These are phyloP conservation scores for Picus viridis DNA, from an alignment of 2,797 vertebrate species.

Conservation along the genomic window DNA sequence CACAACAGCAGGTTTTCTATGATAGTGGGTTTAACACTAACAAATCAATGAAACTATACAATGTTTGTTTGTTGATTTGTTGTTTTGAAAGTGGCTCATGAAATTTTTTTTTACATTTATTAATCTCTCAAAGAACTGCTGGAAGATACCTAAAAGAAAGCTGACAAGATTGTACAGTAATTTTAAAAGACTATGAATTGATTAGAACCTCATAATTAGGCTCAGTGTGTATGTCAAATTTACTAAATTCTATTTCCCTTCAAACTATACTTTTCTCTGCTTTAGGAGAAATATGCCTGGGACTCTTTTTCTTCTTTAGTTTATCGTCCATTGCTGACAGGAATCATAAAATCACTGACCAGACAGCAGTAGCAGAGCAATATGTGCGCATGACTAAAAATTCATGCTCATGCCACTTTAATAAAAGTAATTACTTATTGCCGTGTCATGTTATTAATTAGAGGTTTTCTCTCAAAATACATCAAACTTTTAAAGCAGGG, in stretches of 20 bases:
- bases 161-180: neutral
- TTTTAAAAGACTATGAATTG: too few relatives aligned
- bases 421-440: constrained; percentile 5
- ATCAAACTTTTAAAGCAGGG: neutral
- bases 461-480: neutral
- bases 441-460: neutral
- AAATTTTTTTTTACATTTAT: neutral
- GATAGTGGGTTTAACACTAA: neutral
- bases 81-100: too few relatives aligned
- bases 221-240: neutral
- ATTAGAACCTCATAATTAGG: too few relatives aligned
- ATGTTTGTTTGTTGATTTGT: rapidly evolving
- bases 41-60: neutral
- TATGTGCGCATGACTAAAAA: constrained; percentile 22
- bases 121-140: rapidly evolving
- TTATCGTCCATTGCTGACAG: constrained; percentile 21
- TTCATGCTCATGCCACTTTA: neutral
- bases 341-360: constrained; percentile 45
- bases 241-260: neutral
- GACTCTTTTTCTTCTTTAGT: constrained; percentile 20
- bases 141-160: neutral
- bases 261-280: neutral
- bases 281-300: neutral
- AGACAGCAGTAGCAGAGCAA: neutral
- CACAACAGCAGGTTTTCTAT: neutral